Evolutionary conservation across 2,113 vertebrate species (phyloP), one percentile per base, ranked within the genome.

Genomic region (Colius striatus): DNA sequence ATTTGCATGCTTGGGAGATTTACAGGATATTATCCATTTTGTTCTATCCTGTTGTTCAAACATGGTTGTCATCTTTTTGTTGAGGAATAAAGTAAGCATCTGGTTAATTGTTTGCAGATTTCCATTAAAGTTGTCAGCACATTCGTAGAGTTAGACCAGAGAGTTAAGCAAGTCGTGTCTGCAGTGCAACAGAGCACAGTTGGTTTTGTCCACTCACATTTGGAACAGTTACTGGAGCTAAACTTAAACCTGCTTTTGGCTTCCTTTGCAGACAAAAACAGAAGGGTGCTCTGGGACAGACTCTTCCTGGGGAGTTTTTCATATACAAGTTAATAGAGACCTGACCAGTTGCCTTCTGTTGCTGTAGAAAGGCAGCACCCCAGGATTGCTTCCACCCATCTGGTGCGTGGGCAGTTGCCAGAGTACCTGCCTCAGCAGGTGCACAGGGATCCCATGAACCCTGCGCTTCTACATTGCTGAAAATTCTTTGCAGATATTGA

Each of bases 81-180:
- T 32, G 47, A 51, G 34, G 62, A 79, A 74, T 61, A 88, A 85
- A 61, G 65, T 90, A 70, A 87, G 57, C 2, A 0, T 48, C 68
- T 47, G 45, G 63, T 65, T 88, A 78, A 74, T 78, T 41, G 54
- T 47, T 94, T 90, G 70, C 75, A 90, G 90, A 15, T n/a, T 60
- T 55, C 41, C 47, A 30, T 61, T 55, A 10, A 70, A 63, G 47
- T 29, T 92, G 73, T 84, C 78, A 41, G 58, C 78, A 87, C 63
- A 2, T 72, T 61, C 0, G 2, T 45, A 73, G 73, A 72, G 73
- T 63, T 57, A 72, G 58, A 63, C 43, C 58, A 87, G 85, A 41
- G 25, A 54, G 72, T 29, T 60, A 51, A 73, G 60, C 50, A 38
- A 83, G 43, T 38, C 2, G 0, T 72, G 48, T 62, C 63, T 68